Percentiles rank a stretch among this genome's conserved stretches.
Evolutionary conservation across 2,888 invertebrate species (phyloP).

Genomic region (Synanthedon vespiformis): DNA sequence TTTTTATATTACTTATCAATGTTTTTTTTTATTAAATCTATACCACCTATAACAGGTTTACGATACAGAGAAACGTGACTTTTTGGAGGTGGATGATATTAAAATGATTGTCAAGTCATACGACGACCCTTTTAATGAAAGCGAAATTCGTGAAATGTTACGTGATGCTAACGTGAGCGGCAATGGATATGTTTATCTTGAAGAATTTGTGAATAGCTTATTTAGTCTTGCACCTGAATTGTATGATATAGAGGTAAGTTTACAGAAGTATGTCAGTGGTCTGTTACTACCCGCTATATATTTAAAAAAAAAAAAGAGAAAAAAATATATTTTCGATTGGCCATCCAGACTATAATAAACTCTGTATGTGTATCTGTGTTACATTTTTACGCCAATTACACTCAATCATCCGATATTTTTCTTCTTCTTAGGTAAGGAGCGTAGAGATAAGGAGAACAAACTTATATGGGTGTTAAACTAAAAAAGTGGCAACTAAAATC

Average conservation of each 20-base stretch:
- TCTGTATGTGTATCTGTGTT: too few relatives aligned
- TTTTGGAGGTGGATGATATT: conserved; percentile 42
- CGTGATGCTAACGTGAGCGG: conserved; percentile 51
- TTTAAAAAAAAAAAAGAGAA: too few relatives aligned
- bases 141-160: conserved; percentile 37
- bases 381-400: too few relatives aligned
- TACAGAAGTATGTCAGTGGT: too few relatives aligned
- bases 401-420: too few relatives aligned
- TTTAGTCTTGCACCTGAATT: conserved; percentile 49
- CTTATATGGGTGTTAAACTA: too few relatives aligned
- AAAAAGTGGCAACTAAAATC: too few relatives aligned
- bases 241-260: conserved; percentile 32
- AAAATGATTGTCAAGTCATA: conserved; percentile 28
- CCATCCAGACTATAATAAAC: too few relatives aligned
- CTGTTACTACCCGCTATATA: too few relatives aligned
- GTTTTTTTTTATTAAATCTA: conserved; percentile 2
- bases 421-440: too few relatives aligned
- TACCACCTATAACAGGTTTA: conserved; percentile 30
- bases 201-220: conserved; percentile 43
- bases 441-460: too few relatives aligned
- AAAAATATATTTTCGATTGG: too few relatives aligned
- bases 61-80: conserved; percentile 47
- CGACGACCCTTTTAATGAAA: conserved; percentile 30
- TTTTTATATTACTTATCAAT: neutral
- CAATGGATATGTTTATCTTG: conserved; percentile 45